Base-by-base conservation (phyloP, 2,888 invertebrate genomes). In the Aquatica leii region DNA sequence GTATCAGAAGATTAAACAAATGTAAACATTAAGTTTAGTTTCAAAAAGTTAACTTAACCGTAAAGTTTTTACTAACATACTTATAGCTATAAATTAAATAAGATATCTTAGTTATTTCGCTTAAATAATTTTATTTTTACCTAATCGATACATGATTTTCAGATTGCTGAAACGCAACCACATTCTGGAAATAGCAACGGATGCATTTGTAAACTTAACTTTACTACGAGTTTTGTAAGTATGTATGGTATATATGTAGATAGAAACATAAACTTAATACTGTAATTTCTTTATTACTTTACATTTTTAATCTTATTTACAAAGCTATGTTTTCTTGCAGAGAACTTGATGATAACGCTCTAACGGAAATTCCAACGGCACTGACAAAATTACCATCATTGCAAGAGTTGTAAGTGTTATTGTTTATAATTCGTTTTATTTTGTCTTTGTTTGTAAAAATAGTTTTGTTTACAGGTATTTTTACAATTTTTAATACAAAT, bases 141-240 rank as follows among this genome's bases (percentile, higher is more conserved):
- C 6, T 24, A 24, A 24, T 24, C 24, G 6, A 37, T 46, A 20
- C 46, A 8, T 46, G 66, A 72, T 67, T 85, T 84, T 65, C 87
- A 97, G 96, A 80, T 87, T 94, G 76, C 86, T 97, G 78, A 91
- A 92, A 79, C 86, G 93, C 77, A 97, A 97, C 86, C 90, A 89
- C 83, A 91, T 97, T 79, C 84, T 86, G 69, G 84, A 86, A 78
- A 91, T 97, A 76, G 88, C 91, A 73, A 88, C 88, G 72, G 87
- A 88, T 72, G 93, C 94, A 60, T 95, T 97, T 81, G 83, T 84
- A 73, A 90, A 91, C 82, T 85, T 95, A 74, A 89, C 90, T 64
- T 88, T 88, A 71, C 86, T 97, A 68, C 87, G 89, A 81, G 89
- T 94, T 73, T 83, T 97, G 96, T 97, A 86, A 94, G 96, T 93